These are phyloP conservation scores for Venturia canescens DNA, from an alignment of 1,140 invertebrate genomes.

Conservation along the genomic window DNA sequence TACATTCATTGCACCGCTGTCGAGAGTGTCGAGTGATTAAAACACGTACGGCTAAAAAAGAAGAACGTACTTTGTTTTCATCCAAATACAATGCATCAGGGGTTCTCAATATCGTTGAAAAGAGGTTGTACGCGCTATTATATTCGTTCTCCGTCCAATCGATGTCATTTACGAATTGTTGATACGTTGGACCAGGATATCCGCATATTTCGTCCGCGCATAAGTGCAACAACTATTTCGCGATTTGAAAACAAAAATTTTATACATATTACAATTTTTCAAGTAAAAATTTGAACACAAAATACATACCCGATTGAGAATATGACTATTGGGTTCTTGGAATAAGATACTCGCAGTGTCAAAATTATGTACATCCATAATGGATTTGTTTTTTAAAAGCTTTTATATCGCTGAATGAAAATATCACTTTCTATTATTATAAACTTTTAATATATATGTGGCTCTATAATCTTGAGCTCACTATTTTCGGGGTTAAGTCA, in stretches of 20 bases:
- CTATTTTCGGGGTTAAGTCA: neutral
- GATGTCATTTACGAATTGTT: slow-evolving; percentile 64
- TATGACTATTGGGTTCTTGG: slow-evolving; percentile 58
- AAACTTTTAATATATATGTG: neutral
- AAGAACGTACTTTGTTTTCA: slow-evolving; percentile 63
- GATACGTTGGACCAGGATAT: slow-evolving; percentile 60
- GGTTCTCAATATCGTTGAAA: slow-evolving; percentile 61
- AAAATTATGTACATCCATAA: slow-evolving; percentile 39
- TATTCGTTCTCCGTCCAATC: slow-evolving; percentile 68
- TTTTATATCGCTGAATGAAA: neutral
- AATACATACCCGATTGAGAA: slow-evolving; percentile 60
- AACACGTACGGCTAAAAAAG: too few relatives aligned
- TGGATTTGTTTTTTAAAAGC: neutral
- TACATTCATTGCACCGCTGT: too few relatives aligned
- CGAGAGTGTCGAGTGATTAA: too few relatives aligned
- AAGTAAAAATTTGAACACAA: neutral
- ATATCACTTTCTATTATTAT: neutral
- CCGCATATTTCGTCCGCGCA: slow-evolving; percentile 71
- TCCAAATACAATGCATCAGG: slow-evolving; percentile 63
- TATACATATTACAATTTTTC: slow-evolving; percentile 2
- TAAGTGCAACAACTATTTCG: slow-evolving; percentile 65
- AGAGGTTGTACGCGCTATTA: slow-evolving; percentile 59
- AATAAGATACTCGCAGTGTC: slow-evolving; percentile 59
- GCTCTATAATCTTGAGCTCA: neutral
- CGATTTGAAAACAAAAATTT: too few relatives aligned